A percentile compares a stretch with the other conserved stretches of the same genome.
These are phyloP conservation scores for Lasaia peninsularis DNA, from an alignment of 1,140 invertebrate genomes.

Conservation along the genomic window DNA sequence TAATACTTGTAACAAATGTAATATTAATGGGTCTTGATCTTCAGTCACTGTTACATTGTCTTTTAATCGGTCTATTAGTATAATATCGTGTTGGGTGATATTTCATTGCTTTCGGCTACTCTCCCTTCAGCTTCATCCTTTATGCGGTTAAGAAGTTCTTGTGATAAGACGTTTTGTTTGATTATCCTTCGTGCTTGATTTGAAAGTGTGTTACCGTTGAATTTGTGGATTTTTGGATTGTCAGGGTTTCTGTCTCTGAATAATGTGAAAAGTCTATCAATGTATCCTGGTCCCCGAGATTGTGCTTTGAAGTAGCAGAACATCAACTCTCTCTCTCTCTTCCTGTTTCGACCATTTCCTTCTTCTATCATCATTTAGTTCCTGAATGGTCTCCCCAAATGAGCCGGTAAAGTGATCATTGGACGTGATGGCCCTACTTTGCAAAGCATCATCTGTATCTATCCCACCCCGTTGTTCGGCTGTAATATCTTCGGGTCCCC, in stretches of 20 bases:
- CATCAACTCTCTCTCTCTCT: neutral
- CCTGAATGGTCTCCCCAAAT: neutral
- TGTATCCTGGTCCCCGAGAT: neutral
- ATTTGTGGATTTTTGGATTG: too few species aligned
- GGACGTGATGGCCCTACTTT: neutral
- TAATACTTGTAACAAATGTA: neutral
- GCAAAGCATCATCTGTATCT: neutral
- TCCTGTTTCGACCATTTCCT: conserved; percentile 1
- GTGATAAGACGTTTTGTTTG: too few species aligned
- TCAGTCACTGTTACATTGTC: neutral
- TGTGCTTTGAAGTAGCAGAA: neutral
- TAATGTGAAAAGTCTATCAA: conserved; percentile 4
- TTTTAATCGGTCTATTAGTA: neutral
- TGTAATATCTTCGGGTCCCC: too few species aligned
- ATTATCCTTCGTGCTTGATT: too few species aligned
- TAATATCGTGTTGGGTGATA: neutral
- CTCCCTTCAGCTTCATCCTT: neutral
- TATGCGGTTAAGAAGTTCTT: neutral
- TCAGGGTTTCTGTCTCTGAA: neutral
- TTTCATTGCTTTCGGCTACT: neutral
- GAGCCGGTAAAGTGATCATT: neutral
- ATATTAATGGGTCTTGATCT: conserved; percentile 1
- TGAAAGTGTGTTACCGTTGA: too few species aligned
- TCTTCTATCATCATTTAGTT: neutral
- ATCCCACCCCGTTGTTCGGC: too few species aligned